Percentiles rank a stretch among this genome's conserved stretches.
Evolutionary conservation across 2,888 invertebrate species (phyloP).

Genomic region (Polymixis lichenea): DNA sequence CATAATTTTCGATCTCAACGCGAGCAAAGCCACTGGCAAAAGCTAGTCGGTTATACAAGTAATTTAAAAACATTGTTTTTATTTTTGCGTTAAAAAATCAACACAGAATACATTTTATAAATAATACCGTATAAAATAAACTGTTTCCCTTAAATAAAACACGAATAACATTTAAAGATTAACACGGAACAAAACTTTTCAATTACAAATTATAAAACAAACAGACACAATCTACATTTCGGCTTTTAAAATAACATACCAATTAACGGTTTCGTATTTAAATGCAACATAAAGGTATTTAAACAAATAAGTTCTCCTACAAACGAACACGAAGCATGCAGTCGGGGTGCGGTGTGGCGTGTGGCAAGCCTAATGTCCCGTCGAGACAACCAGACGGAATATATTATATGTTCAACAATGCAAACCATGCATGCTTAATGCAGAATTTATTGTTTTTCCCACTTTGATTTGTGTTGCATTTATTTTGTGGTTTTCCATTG

Average conservation of each 20-base stretch:
- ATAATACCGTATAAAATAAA: background rate
- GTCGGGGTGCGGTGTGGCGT: slow-evolving; percentile 39
- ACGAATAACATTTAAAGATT: slow-evolving; percentile 5
- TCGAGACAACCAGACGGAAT: slow-evolving; percentile 71
- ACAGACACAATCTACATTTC: background rate
- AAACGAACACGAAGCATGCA: slow-evolving; percentile 42
- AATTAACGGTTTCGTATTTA: slow-evolving; percentile 5
- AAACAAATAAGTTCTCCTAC: slow-evolving; percentile 27
- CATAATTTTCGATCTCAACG: too few relatives aligned
- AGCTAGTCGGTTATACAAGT: background rate
- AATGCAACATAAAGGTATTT: slow-evolving; percentile 17
- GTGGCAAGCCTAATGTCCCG: slow-evolving; percentile 71
- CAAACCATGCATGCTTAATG: slow-evolving; percentile 53
- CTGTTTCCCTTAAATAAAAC: background rate
- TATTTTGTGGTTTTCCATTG: background rate
- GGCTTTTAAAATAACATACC: slow-evolving; percentile 20
- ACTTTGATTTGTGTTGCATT: slow-evolving; percentile 26
- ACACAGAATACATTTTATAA: background rate
- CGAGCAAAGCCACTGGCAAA: too few relatives aligned
- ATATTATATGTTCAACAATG: slow-evolving; percentile 72
- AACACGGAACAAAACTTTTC: slow-evolving; percentile 12
- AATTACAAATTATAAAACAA: slow-evolving; percentile 7
- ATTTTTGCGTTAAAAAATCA: background rate
- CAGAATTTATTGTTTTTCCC: slow-evolving; percentile 43
- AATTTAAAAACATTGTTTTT: background rate